These are phyloP conservation scores for Cottus gobio DNA, from an alignment of 2,113 vertebrate species.

Conservation along the genomic window DNA sequence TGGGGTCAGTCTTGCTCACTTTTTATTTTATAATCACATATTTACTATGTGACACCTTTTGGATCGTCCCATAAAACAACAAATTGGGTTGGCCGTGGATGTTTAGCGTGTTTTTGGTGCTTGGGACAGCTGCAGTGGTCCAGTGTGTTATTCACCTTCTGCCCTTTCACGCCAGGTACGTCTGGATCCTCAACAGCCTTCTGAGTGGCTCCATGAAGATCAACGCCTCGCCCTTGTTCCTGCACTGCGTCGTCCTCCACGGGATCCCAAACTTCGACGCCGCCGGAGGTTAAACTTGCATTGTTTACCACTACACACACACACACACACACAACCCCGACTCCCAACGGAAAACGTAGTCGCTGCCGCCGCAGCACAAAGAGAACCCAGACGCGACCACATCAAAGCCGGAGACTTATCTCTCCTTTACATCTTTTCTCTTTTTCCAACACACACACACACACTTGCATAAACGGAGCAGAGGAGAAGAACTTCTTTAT, in stretches of 20 bases:
- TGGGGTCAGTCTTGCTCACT: no score
- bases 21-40: no score
- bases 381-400: slow-evolving; percentile 61
- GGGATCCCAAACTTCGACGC: slow-evolving; percentile 90
- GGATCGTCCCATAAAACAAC: no score
- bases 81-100: background rate
- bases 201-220: slow-evolving; percentile 95
- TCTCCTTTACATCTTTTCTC: slow-evolving; percentile 39
- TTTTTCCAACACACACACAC: slow-evolving; percentile 20
- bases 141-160: slow-evolving; percentile 17
- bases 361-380: slow-evolving; percentile 20
- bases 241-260: slow-evolving; percentile 92
- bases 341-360: slow-evolving; percentile 32
- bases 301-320: slow-evolving; percentile 50
- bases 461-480: slow-evolving; percentile 48
- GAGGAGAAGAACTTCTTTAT: slow-evolving; percentile 37
- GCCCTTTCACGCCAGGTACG: slow-evolving; percentile 84
- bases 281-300: slow-evolving; percentile 83
- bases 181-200: slow-evolving; percentile 93
- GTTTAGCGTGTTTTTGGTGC: background rate
- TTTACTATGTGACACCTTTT: background rate
- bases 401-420: slow-evolving; percentile 67
- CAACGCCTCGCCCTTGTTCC: slow-evolving; percentile 90
- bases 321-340: slow-evolving; percentile 27
- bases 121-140: background rate